Evolutionary conservation across 2,888 invertebrate genomes (phyloP), one percentile per base, ranked within the genome.

Genomic region (Melieria omissa): DNA sequence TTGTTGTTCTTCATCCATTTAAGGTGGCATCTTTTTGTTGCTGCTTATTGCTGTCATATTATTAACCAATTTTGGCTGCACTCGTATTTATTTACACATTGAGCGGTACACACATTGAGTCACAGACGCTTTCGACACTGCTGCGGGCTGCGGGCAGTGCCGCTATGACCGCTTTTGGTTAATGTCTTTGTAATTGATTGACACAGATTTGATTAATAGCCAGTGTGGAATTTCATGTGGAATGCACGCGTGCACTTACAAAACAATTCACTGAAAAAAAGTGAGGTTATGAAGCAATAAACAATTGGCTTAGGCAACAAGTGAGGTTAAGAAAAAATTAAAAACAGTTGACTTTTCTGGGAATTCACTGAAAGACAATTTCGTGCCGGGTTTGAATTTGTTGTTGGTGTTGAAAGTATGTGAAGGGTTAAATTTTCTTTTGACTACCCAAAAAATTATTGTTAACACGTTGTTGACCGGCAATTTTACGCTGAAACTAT

Each of bases 121-220:
- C 10, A 6, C 52, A 52, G 12, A 49, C 12, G 12, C 10, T 6
- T 14, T n/a, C 14, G 14, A 4, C 12, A n/a, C 5, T 52, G 9
- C 52, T 52, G 12, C 52, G 14, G 14, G 52, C 52, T 52, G 9
- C 12, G 52, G 52, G 5, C 12, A 52, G 12, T 52, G 29, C 29
- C 29, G 29, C 14, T 52, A 52, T 52, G 12, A n/a, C 12, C 52
- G 52, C 52, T 52, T 52, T 52, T 52, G 6, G 52, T 52, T 52
- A 52, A 52, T 52, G 52, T 52, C 52, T 52, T 52, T 52, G 52
- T 52, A 52, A 52, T 52, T 52, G 52, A 52, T 52, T n/a, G 52
- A 52, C 52, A 52, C 52, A 52, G 29, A 52, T 52, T 52, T 52
- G 52, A 52, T 52, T 52, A 52, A 52, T 52, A 52, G 52, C 52